Evolutionary conservation across 1,140 invertebrate species (phyloP).

Genomic region (Archivesica marissinica): DNA sequence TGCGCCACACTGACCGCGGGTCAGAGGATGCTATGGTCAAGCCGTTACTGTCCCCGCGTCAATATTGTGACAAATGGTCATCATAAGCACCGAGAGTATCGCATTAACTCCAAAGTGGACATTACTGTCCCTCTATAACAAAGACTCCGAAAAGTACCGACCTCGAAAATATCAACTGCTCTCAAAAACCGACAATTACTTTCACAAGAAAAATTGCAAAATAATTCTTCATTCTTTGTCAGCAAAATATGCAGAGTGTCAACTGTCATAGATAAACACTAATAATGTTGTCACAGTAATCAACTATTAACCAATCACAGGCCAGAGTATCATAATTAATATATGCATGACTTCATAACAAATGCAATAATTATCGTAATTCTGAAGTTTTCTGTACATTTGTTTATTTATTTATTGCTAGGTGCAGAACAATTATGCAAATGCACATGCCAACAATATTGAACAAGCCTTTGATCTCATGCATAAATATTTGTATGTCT

Average conservation of each 20-base stretch:
- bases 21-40: constrained; percentile 14
- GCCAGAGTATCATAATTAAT: constrained; percentile 5
- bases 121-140: not conserved
- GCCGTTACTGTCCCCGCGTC: constrained; percentile 27
- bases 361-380: not conserved
- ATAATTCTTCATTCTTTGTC: not conserved
- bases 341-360: not conserved
- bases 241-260: not conserved
- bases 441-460: constrained; percentile 22
- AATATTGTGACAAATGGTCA: constrained; percentile 32
- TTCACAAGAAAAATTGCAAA: constrained; percentile 26
- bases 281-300: constrained; percentile 39
- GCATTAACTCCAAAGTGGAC: constrained; percentile 25
- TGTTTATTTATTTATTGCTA: not conserved
- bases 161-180: not conserved
- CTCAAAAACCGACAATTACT: constrained; percentile 16
- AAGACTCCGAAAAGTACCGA: not conserved
- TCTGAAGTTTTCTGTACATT: not conserved
- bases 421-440: not conserved
- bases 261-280: constrained; percentile 6
- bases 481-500: no score
- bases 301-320: constrained; percentile 29
- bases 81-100: not conserved
- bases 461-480: no score
- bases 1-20: constrained; percentile 15